phyloP scores from a whole-genome alignment of 53 echinoderm and acorn worm species.

The Echinometra lucunter region DNA sequence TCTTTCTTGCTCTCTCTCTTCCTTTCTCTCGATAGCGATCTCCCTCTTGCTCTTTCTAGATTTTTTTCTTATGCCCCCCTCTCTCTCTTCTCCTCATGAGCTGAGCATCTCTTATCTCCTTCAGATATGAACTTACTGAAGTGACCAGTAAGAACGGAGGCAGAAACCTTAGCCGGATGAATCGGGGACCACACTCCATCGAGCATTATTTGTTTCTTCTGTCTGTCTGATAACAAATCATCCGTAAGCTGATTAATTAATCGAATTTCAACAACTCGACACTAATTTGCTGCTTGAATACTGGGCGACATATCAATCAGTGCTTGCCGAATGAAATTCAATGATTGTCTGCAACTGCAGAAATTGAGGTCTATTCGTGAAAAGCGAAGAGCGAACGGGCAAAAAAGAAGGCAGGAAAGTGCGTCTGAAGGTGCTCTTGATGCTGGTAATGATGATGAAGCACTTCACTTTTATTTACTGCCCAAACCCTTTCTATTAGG shows the following conservation, averaged over 20 bases:
- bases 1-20: not conserved
- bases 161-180: not conserved
- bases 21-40: not conserved
- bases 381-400: not conserved
- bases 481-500: not conserved
- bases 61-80: not conserved
- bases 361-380: not conserved
- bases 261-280: conserved; percentile 41
- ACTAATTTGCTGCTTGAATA: conserved; percentile 39
- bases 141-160: not conserved
- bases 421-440: not conserved
- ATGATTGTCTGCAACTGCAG: conserved; percentile 28
- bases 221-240: conserved; percentile 11
- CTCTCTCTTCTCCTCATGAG: not conserved
- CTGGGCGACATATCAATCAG: conserved; percentile 53
- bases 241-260: conserved; percentile 39
- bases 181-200: not conserved
- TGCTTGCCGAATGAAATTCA: conserved; percentile 34
- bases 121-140: not conserved
- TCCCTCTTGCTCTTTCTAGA: not conserved
- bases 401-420: not conserved
- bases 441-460: not conserved
- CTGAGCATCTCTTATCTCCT: not conserved
- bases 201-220: not conserved
- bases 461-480: not conserved